Percentiles rank a stretch among this genome's conserved stretches.
Conservation (phyloP, 2,113 vertebrate species). For the Indicator maculatus region DNA sequence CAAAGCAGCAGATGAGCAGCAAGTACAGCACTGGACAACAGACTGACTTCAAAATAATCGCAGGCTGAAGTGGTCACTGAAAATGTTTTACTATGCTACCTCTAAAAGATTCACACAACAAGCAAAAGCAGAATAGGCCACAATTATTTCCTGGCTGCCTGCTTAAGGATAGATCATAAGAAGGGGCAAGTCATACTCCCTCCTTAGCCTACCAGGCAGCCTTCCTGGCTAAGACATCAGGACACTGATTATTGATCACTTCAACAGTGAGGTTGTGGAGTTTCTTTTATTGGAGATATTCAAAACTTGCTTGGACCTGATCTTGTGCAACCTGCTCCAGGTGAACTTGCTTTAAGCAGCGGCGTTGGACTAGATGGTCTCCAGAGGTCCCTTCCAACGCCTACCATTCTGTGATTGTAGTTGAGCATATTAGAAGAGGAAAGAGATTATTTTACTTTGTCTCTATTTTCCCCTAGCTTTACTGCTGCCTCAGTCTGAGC, state of each 20-base stretch:
- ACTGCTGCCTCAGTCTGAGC: not conserved
- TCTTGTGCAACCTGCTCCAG: not conserved
- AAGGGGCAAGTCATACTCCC: not conserved
- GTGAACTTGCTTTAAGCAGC: not conserved
- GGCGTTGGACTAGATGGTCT: not conserved
- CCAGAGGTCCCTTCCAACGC: not conserved
- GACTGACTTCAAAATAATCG: not conserved
- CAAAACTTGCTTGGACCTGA: not conserved
- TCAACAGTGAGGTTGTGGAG: not conserved
- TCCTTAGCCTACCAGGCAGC: not conserved
- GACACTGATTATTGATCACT: not conserved
- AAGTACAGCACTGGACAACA: not conserved
- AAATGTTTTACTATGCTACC: not conserved
- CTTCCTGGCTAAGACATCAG: not conserved
- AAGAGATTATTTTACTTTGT: not conserved
- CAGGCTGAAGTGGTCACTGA: rapidly evolving
- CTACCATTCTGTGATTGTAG: not conserved
- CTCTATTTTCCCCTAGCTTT: not conserved
- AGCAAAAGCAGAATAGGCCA: not conserved
- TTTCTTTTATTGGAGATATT: not conserved
- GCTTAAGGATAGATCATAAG: not conserved
- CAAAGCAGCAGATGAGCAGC: not conserved
- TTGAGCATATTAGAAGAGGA: rapidly evolving
- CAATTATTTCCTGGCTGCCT: not conserved
- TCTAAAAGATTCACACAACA: not conserved